Percentiles rank a stretch among this genome's conserved stretches.
These are phyloP conservation scores for Haliaeetus leucogaster DNA, from an alignment of 2,113 vertebrate genomes.

Conservation along the genomic window DNA sequence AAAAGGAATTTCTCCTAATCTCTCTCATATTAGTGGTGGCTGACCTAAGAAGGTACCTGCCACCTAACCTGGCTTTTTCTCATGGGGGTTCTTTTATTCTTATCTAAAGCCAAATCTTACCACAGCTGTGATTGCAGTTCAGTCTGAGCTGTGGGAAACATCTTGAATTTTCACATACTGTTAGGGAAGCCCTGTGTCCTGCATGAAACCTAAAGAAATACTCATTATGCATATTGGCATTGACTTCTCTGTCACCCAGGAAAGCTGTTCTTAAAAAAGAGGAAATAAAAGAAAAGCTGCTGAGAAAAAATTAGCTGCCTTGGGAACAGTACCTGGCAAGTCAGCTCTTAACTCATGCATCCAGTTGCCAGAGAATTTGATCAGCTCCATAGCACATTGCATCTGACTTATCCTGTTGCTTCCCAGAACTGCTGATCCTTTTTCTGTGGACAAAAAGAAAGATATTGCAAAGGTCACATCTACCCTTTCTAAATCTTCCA, in stretches of 20 bases:
- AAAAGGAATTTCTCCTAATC: slow-evolving; percentile 64
- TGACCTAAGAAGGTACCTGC: not conserved
- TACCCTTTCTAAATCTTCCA: not conserved
- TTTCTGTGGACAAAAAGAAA: not conserved
- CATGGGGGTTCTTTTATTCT: not conserved
- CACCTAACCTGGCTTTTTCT: not conserved
- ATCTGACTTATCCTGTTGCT: not conserved
- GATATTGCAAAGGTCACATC: not conserved
- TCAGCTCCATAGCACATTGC: not conserved
- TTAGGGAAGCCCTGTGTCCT: not conserved
- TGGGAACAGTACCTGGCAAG: slow-evolving; percentile 29
- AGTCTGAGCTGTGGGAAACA: slow-evolving; percentile 2
- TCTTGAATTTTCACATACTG: not conserved
- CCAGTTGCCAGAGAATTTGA: not conserved
- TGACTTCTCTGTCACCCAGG: slow-evolving; percentile 29
- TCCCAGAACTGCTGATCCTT: slow-evolving; percentile 9
- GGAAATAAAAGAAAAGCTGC: not conserved
- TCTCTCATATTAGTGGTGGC: slow-evolving; percentile 4
- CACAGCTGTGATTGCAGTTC: not conserved
- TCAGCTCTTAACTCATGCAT: not conserved
- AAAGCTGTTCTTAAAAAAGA: slow-evolving; percentile 14
- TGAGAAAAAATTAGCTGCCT: not conserved
- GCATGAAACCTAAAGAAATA: not conserved
- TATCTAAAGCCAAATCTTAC: not conserved
- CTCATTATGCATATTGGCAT: slow-evolving; percentile 38